Conservation (phyloP, 2,888 invertebrate genomes). For the Agrochola litura region DNA sequence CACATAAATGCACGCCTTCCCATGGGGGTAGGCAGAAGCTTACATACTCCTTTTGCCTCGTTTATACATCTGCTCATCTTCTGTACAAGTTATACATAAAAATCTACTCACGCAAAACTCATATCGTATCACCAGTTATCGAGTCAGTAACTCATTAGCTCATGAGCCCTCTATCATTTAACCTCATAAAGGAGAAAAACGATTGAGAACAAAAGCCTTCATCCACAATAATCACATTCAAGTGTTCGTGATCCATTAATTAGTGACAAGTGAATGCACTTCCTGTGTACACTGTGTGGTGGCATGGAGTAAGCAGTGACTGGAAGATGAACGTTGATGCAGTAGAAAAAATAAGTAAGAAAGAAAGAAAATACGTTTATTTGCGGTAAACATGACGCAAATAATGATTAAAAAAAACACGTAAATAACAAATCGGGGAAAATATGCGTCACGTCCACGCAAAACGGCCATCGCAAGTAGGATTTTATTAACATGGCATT, state of each 20-base stretch:
- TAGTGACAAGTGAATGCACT: conserved; percentile 77
- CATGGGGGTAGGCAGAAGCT: not conserved
- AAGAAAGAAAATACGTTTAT: no score
- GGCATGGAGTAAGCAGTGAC: conserved; percentile 4
- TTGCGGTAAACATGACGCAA: no score
- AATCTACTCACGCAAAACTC: conserved; percentile 15
- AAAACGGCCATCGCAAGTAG: no score
- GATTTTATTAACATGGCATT: not conserved
- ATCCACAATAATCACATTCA: conserved; percentile 61
- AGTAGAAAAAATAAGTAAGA: no score
- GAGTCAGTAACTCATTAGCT: conserved; percentile 44
- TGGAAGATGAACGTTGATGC: conserved; percentile 4
- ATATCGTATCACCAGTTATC: conserved; percentile 9
- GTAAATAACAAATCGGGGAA: no score
- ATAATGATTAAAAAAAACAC: no score
- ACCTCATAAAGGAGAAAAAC: conserved; percentile 55
- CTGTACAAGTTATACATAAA: no score
- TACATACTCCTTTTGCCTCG: not conserved
- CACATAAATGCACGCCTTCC: no score
- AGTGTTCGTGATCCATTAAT: conserved; percentile 72
- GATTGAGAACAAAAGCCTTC: conserved; percentile 46
- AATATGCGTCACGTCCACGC: no score
- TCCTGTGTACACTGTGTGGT: conserved; percentile 60
- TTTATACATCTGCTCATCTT: not conserved
- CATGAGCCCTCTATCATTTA: conserved; percentile 32